A percentile compares a stretch with the other conserved stretches of the same genome.
phyloP scores from a whole-genome alignment of 2,113 vertebrate species.

The Nothocercus nigrocapillus region DNA sequence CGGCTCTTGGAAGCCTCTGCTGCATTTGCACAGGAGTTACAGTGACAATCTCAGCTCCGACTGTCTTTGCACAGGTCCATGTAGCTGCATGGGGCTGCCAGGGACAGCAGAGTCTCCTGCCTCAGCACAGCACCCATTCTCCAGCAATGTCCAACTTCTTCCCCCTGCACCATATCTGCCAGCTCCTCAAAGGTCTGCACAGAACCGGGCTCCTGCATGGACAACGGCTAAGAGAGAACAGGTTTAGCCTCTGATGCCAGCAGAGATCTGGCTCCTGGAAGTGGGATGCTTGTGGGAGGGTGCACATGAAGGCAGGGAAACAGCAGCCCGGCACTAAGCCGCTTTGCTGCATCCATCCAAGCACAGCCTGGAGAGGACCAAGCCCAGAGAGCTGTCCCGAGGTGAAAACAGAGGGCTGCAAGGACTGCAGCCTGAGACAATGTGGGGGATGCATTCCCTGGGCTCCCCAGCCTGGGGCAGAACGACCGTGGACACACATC shows the following conservation, averaged over 20 bases:
- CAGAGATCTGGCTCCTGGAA: background rate
- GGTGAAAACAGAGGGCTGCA: no score
- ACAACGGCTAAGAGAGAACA: accelerated
- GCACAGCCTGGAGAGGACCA: accelerated
- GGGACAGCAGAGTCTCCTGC: background rate
- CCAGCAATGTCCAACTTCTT: accelerated
- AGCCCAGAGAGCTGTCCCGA: no score
- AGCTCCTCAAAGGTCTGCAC: background rate
- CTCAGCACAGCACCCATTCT: accelerated
- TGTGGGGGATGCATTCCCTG: accelerated
- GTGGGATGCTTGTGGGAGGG: background rate
- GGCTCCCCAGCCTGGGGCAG: no score
- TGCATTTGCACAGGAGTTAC: background rate
- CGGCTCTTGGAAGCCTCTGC: background rate
- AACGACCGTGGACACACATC: background rate
- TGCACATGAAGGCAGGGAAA: background rate
- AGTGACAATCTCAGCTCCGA: background rate
- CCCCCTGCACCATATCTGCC: background rate
- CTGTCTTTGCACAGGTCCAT: accelerated
- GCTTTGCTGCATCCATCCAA: background rate
- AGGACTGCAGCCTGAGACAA: no score
- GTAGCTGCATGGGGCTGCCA: background rate
- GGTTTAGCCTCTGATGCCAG: background rate
- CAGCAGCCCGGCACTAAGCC: background rate
- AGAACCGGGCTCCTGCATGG: accelerated